Base-by-base conservation (phyloP, 2,888 invertebrate genomes). In the Gonocerus acuteangulatus region DNA sequence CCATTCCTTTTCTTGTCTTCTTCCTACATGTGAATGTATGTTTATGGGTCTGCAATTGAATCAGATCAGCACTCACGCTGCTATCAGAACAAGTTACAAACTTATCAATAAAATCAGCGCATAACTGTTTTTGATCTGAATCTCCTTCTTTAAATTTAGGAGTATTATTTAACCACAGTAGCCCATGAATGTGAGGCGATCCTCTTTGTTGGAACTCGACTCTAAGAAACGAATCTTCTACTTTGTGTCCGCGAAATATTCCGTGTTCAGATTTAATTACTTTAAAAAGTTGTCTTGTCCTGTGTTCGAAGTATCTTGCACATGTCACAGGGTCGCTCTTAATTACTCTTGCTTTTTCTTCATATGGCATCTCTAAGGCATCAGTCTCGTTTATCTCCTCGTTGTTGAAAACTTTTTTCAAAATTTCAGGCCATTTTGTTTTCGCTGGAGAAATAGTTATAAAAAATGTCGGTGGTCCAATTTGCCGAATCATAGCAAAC, bases 131-230 rank as follows among this genome's bases (percentile, higher is more conserved):
- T 62, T 66, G 57, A 2, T 22, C 47, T 13, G 16, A 44, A 56
- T 64, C 68, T 21, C 67, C 66, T 22, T 62, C 27, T 27, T 27
- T 27, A 27, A 6, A 27, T n/a, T n/a, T n/a, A n/a, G n/a, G n/a
- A n/a, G 59, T 71, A n/a, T n/a, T n/a, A n/a, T n/a, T n/a, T n/a
- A n/a, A n/a, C n/a, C n/a, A n/a, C n/a, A n/a, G n/a, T n/a, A 71
- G 2, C 63, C 67, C n/a, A n/a, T n/a, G n/a, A n/a, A n/a, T n/a
- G 68, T 69, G 69, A 13, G 68, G 47, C 16, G 45, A 69, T 39
- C 70, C 71, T 48, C 70, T 65, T 34, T 70, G 61, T 60, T 70
- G 71, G 34, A 70, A 71, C 65, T 71, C 70, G 18, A 70, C 68
- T 58, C 69, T 27, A 51, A 67, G 27, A 54, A 68, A 68, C 9